A percentile compares a stretch with the other conserved stretches of the same genome.
Evolutionary conservation across 2,113 vertebrate genomes (phyloP).

Genomic region (Stigmatopora nigra): DNA sequence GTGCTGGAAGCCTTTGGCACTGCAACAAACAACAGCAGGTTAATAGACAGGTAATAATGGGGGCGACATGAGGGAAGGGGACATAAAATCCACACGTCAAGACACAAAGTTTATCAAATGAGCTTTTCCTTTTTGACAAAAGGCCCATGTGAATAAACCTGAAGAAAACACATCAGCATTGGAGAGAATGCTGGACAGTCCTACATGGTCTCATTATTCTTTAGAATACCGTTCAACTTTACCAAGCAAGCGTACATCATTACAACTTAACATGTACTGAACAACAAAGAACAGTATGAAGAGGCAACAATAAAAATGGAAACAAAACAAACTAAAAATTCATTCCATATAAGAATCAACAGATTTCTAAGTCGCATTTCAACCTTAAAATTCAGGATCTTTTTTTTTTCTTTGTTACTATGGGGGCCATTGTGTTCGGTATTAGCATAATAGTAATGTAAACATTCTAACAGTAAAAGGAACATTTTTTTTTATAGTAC

Average conservation of each 20-base stretch:
- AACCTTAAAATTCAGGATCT: neutral
- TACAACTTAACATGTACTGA: constrained; percentile 37
- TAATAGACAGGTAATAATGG: constrained; percentile 2
- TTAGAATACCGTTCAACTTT: constrained; percentile 29
- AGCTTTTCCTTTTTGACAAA: constrained; percentile 33
- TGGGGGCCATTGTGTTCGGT: neutral
- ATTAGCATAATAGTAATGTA: constrained; percentile 1
- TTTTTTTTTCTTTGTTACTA: neutral
- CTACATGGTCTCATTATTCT: constrained; percentile 18
- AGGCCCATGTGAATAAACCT: constrained; percentile 54
- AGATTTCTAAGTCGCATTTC: constrained; percentile 23
- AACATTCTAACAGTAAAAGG: neutral
- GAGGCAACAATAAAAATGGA: constrained; percentile 1
- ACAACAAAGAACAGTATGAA: constrained; percentile 37
- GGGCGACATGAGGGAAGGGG: constrained; percentile 11
- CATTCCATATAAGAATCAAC: constrained; percentile 40
- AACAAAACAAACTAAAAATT: constrained; percentile 16
- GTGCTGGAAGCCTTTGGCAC: constrained; percentile 96
- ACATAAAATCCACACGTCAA: constrained; percentile 43
- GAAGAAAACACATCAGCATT: constrained; percentile 36
- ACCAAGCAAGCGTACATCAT: constrained; percentile 39
- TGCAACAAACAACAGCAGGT: constrained; percentile 40
- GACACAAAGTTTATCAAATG: constrained; percentile 52
- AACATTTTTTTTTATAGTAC: neutral
- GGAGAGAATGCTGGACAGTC: constrained; percentile 55